Conservation (phyloP, 2,888 invertebrate genomes). For the Brachycybe producta region DNA sequence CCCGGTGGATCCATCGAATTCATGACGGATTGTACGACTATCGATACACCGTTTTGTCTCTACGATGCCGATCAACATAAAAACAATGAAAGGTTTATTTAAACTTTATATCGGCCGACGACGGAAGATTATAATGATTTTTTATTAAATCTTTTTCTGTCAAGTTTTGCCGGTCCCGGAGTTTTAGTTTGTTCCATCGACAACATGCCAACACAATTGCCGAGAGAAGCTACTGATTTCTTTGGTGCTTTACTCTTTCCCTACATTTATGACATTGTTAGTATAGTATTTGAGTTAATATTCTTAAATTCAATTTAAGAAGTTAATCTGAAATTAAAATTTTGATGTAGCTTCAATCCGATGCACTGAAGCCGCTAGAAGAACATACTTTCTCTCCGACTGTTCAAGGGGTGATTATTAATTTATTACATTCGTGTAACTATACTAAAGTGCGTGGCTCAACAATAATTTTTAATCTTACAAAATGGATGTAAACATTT, state of each 20-base stretch:
- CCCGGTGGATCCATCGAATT: slow-evolving; percentile 98
- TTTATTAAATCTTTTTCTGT: slow-evolving; percentile 19
- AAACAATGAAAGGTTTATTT: slow-evolving; percentile 68
- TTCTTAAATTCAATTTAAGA: background rate
- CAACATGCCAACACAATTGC: slow-evolving; percentile 99
- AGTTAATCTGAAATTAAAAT: slow-evolving; percentile 2
- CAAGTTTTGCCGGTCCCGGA: slow-evolving; percentile 85
- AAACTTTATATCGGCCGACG: background rate
- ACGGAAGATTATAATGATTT: background rate
- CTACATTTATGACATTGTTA: slow-evolving; percentile 67
- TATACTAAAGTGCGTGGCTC: no score
- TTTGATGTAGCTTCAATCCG: slow-evolving; percentile 48
- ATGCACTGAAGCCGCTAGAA: slow-evolving; percentile 62
- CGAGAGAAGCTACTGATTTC: slow-evolving; percentile 91
- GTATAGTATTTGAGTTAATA: slow-evolving; percentile 20
- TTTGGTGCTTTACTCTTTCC: slow-evolving; percentile 89
- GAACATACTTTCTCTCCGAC: slow-evolving; percentile 53
- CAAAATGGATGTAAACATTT: no score
- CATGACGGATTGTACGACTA: slow-evolving; percentile 99
- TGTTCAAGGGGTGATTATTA: slow-evolving; percentile 48
- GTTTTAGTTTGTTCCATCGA: slow-evolving; percentile 99
- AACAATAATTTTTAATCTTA: slow-evolving; percentile 4
- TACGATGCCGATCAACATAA: slow-evolving; percentile 98
- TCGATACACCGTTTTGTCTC: slow-evolving; percentile 97
- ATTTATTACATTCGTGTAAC: background rate